Base-by-base conservation (phyloP, 2,113 vertebrate species). In the Onychorhynchus coronatus region DNA sequence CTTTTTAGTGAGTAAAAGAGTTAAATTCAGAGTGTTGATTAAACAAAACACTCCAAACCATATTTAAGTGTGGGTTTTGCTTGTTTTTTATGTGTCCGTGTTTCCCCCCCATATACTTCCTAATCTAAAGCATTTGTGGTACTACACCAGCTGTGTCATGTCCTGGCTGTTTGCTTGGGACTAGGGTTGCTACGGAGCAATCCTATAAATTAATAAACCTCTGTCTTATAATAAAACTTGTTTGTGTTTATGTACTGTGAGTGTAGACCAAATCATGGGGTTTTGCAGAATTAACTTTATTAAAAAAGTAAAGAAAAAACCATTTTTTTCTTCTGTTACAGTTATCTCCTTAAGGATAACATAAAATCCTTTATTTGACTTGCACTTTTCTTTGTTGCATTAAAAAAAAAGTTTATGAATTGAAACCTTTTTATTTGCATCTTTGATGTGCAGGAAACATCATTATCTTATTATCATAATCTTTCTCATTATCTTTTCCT, bases 101-200 rank as follows among this genome's bases (percentile, higher is more conserved):
- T n/a, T 0, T 5, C 41, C 41, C 42, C 5, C 44, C 17, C 19
- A n/a, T 30, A 5, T 19, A 23, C 11, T 61, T 30, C 18, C 28
- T 76, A 8, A 30, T 52, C 17, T 52, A 42, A 92, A 82, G 39
- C 44, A 21, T 72, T 61, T 68, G 17, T 89, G 46, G 31, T 61
- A 50, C 8, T 35, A 20, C 3, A 41, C 16, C 35, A 44, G 13
- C 5, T 3, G 0, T 46, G 18, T 50, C 55, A 9, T 18, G 3
- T 61, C 66, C 39, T 88, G 23, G 31, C 58, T 65, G 44, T 52
- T 81, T 78, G n/a, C 41, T 71, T 58, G 53, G 44, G 27, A 47
- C 30, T 50, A 33, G 12, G 33, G 17, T 63, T 85, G 39, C 37
- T 79, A 1, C 18, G 46, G 62, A 68, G 46, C n/a, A 88, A 49